Conservation (phyloP, 53 echinoderm and acorn worm species). For the Paelopatides confundens region DNA sequence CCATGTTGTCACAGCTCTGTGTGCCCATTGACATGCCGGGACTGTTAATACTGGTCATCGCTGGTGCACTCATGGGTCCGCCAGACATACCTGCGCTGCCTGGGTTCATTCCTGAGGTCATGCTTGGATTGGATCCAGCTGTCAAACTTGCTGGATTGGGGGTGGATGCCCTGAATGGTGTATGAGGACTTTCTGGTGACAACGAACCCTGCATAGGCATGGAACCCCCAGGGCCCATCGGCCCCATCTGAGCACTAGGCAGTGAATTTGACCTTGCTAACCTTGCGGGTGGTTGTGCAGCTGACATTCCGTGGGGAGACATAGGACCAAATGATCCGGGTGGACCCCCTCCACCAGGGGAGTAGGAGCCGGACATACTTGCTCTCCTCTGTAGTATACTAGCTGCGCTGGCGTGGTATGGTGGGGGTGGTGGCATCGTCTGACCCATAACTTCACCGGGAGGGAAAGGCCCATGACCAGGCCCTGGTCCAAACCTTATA, state of each 20-base stretch:
- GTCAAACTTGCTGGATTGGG: conserved; percentile 63
- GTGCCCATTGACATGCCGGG: conserved; percentile 27
- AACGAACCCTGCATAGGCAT: conserved; percentile 61
- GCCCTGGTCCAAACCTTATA: conserved; percentile 68
- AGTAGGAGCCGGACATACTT: conserved; percentile 70
- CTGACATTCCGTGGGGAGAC: conserved; percentile 53
- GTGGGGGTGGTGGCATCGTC: conserved; percentile 93
- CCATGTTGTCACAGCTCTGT: conserved; percentile 53
- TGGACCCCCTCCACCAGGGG: conserved; percentile 41
- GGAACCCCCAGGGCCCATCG: conserved; percentile 68
- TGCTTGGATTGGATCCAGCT: conserved; percentile 36
- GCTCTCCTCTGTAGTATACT: conserved; percentile 69
- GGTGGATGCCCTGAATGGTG: conserved; percentile 57
- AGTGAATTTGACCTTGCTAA: conserved; percentile 47
- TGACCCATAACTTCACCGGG: conserved; percentile 56
- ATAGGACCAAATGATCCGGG: conserved; percentile 36
- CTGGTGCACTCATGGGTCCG: conserved; percentile 37
- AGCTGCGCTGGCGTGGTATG: conserved; percentile 70
- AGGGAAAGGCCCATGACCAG: conserved; percentile 52
- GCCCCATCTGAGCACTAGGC: conserved; percentile 64
- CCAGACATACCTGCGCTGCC: conserved; percentile 24
- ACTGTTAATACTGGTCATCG: conserved; percentile 45
- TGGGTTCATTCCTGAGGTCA: conserved; percentile 68
- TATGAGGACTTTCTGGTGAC: conserved; percentile 54
- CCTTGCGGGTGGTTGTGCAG: conserved; percentile 25